Evolutionary conservation across 1,140 invertebrate species (phyloP).

Genomic region (Macrotrachela quadricornifera): DNA sequence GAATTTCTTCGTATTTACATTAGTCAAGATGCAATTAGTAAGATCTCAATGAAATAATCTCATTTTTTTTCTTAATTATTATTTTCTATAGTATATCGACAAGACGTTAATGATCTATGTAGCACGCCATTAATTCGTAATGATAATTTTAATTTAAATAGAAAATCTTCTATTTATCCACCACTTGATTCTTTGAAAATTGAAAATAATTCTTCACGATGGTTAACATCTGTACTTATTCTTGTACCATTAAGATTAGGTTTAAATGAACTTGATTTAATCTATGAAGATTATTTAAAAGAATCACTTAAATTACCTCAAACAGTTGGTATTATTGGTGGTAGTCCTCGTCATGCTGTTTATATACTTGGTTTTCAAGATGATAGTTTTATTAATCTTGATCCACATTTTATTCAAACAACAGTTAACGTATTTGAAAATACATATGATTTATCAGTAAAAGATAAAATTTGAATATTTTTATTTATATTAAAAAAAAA

Average conservation of each 20-base stretch:
- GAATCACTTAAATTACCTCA: conserved; percentile 50
- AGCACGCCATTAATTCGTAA: too few species aligned
- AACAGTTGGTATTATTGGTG: conserved; percentile 72
- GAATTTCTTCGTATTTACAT: too few species aligned
- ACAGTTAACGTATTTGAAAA: conserved; percentile 41
- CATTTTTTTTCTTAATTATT: conserved; percentile 36
- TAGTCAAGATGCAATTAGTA: conserved; percentile 21
- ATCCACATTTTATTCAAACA: conserved; percentile 77
- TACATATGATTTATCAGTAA: conserved; percentile 13
- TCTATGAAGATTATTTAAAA: conserved; percentile 55
- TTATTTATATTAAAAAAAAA: too few species aligned
- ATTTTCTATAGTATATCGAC: too few species aligned
- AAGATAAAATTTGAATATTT: too few species aligned
- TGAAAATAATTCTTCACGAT: conserved; percentile 20
- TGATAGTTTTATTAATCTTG: conserved; percentile 66
- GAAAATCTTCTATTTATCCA: too few species aligned
- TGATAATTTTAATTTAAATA: too few species aligned
- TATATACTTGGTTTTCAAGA: conserved; percentile 49
- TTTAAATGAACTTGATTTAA: conserved; percentile 54
- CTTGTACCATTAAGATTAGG: conserved; percentile 63
- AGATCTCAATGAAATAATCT: conserved; percentile 45
- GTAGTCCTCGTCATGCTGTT: conserved; percentile 64
- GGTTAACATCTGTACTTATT: conserved; percentile 63
- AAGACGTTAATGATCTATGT: too few species aligned
- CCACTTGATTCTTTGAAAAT: too few species aligned